Evolutionary conservation across 1,140 invertebrate genomes (phyloP), one percentile per base, ranked within the genome.

Genomic region (Drosophila aff.): DNA sequence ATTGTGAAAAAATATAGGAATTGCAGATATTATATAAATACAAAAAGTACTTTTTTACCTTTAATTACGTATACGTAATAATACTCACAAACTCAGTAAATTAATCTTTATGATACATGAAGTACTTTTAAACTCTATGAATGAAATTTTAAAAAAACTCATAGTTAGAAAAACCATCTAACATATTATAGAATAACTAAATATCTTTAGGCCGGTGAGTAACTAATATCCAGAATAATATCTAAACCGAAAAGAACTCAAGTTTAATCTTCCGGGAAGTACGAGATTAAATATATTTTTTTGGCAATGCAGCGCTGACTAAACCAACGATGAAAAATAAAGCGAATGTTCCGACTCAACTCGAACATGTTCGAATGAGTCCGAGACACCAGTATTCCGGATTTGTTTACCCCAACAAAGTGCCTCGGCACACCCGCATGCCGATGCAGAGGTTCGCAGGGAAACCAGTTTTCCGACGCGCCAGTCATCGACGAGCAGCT

Each of bases 401-500:
- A 58, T 58, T 58, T 58, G 36, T 58, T 58, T 58, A 58, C 55
- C 23, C 13, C 13, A 6, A 31, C 61, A 18, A 31, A 65, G 38
- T 16, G 26, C 4, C 26, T 18, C 28, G 28, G 46, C 28, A 71
- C 33, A 46, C 41, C 53, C 71, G 72, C 60, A 76, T 73, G 41
- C 69, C 67, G 46, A 71, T 75, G 71, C 71, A 33, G 33, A 52
- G 43, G 47, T 7, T 47, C 40, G 50, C 23, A 31, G 57, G 49
- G 21, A 79, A 83, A 83, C 67, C 67, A 68, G 67, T 71, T 75
- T 73, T 74, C 69, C 49, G 38, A 44, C 53, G 71, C 31, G 41
- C 21, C 76, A 87, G 83, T 87, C 72, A 63, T 77, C 80, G 61
- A 77, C 83, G 83, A 76, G 79, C 83, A 87, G 76, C 67, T 76